phyloP scores from a whole-genome alignment of 1,140 invertebrate species.

The Ips nitidus region DNA sequence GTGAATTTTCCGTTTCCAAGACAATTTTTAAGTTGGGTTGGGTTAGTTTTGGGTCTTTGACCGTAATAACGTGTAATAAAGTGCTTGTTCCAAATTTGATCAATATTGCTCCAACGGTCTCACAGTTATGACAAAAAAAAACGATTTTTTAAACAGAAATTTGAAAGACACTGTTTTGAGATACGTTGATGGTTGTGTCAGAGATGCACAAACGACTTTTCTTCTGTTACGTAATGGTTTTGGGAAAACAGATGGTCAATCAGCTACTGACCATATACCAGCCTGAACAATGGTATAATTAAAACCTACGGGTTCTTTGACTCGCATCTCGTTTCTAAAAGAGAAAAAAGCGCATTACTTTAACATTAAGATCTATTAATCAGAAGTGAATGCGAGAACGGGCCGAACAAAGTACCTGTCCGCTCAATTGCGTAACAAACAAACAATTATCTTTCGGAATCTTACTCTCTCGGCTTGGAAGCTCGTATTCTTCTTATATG shows the following conservation, averaged over 20 bases:
- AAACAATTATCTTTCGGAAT: conserved; percentile 36
- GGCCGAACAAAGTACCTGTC: conserved; percentile 35
- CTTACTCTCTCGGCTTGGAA: conserved; percentile 17
- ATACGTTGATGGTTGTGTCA: too few species aligned
- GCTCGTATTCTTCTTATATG: conserved; percentile 21
- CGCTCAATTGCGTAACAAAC: conserved; percentile 35
- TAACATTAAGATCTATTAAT: conserved; percentile 37
- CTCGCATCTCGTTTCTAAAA: conserved; percentile 8
- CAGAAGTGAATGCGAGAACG: conserved; percentile 35
- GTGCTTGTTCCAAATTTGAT: too few species aligned
- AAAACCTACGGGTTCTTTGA: conserved; percentile 36
- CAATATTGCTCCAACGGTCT: too few species aligned
- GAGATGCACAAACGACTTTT: too few species aligned
- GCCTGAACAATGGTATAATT: conserved; percentile 34
- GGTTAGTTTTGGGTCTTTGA: too few species aligned
- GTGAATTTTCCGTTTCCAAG: too few species aligned
- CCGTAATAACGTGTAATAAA: too few species aligned
- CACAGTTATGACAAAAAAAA: too few species aligned
- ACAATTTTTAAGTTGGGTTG: too few species aligned
- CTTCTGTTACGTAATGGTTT: too few species aligned
- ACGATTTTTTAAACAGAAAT: too few species aligned
- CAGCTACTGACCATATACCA: conserved; percentile 34
- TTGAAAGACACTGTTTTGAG: too few species aligned
- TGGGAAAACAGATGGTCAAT: neutral
- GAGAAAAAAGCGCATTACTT: conserved; percentile 34